Base-by-base conservation (phyloP, 2,888 invertebrate genomes). In the Timandra comae region DNA sequence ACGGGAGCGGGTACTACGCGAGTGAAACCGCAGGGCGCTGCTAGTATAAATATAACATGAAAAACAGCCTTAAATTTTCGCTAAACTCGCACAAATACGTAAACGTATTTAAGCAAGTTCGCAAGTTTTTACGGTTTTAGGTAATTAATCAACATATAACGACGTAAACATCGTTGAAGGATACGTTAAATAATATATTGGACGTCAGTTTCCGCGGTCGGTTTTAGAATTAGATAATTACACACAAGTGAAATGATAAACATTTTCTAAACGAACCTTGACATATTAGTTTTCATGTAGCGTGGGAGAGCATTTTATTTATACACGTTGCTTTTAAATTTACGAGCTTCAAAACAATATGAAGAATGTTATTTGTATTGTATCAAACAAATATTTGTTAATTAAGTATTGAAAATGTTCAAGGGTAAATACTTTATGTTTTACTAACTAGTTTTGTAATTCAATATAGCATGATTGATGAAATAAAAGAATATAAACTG, bases 251-350 rank as follows among this genome's bases (percentile, higher is more conserved):
- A 56, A 65, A 63, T 58, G 52, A 61, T 63, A 61, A 65, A 68
- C 55, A 62, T 52, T 56, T 56, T 58, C 49, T 59, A 61, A 66
- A 51, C 56, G 58, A 65, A 72, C 79, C 80, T 81, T 81, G 81
- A 78, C 74, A 78, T 65, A 69, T 72, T 70, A 68, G 62, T 67
- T 63, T 62, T 51, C 58, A 46, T 46, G 56, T 38, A 52, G 70
- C 62, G 76, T 69, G 63, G 72, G 73, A 56, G 64, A 43, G 38
- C 35, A n/a, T 53, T 60, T 59, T 72, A 74, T 73, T 72, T 65
- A 69, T 65, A 58, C 27, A 29, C 29, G 34, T 38, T 42, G 34
- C 34, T 33, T 50, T 30, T 28, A 35, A 43, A 46, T 46, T 44
- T 38, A 45, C 31, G 38, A 34, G 41, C 43, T 38, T 29, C 38